Conservation (phyloP, 2,797 vertebrate species). For the Cuculus canorus region DNA sequence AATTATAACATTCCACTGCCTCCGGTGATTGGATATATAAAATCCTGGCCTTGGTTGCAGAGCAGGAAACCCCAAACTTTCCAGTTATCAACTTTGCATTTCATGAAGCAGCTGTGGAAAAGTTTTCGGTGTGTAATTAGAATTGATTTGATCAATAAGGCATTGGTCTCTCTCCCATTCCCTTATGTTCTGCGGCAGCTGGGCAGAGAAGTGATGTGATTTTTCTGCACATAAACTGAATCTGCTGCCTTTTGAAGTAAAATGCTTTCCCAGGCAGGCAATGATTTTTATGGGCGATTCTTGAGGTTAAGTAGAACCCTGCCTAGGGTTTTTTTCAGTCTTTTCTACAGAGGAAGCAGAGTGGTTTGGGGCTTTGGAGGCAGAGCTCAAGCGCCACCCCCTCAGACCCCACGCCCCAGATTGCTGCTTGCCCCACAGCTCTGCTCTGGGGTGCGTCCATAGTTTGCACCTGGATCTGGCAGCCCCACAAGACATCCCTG, state of each 20-base stretch:
- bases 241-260: not conserved
- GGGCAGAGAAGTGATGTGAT: not conserved
- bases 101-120: not conserved
- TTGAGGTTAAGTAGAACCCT: not conserved
- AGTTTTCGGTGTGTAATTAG: not conserved
- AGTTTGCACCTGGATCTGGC: not conserved
- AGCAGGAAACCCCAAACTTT: not conserved
- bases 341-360: not conserved
- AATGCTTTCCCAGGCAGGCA: not conserved
- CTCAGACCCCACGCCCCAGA: not conserved
- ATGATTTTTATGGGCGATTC: not conserved
- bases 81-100: not conserved
- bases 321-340: not conserved
- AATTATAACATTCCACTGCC: not conserved
- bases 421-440: not conserved
- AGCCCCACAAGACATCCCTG: not conserved
- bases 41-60: not conserved
- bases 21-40: not conserved
- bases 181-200: not conserved
- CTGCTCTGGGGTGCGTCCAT: accelerated
- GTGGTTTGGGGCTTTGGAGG: not conserved
- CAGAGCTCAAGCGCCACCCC: not conserved
- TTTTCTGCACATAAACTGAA: not conserved
- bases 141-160: not conserved
- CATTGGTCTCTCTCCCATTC: not conserved